Base-by-base conservation (phyloP, 2,888 invertebrate species). In the Clusia tigrina region DNA sequence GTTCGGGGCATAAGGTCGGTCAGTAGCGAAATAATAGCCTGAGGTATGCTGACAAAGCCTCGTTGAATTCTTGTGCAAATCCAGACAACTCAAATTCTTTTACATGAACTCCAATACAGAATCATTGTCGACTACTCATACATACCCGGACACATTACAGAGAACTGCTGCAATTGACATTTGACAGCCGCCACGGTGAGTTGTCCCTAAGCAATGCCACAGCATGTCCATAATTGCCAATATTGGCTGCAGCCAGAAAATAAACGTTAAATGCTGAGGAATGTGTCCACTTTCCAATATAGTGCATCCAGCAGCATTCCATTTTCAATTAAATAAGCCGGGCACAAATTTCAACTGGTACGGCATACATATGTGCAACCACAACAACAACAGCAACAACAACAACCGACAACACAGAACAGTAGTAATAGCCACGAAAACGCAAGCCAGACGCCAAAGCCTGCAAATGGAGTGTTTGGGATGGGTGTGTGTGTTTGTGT, bases 221-320 rank as follows among this genome's bases (percentile, higher is more conserved):
- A 32, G 32, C 6, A 42, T 42, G 48, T 20, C 48, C 48, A 48
- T 48, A 48, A 48, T 48, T 48, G 42, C 42, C 42, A 42, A n/a
- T 42, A 42, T 42, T n/a, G 6, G 12, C 20, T 48, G 22, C 15
- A 32, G 6, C 54, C 62, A 54, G 58, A 63, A n/a, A 58, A 63
- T 58, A 55, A 63, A 48, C n/a, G 20, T 22, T 55, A 32, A 24
- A 63, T 58, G 51, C 58, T 58, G 17, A 38, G 25, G 63, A 63
- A 63, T 63, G 63, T 54, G 46, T 32, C 37, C 60, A 64, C 58
- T 52, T 58, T 55, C 61, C 64, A 58, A 64, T 65, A 68, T 66
- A 59, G 62, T 62, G 58, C 60, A 61, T 42, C 59, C 54, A 58
- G 59, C 62, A 68, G n/a, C n/a, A 65, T 65, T 62, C 65, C 62